Evolutionary conservation across 2,888 invertebrate species (phyloP).

Genomic region (Coecobrya sp.): DNA sequence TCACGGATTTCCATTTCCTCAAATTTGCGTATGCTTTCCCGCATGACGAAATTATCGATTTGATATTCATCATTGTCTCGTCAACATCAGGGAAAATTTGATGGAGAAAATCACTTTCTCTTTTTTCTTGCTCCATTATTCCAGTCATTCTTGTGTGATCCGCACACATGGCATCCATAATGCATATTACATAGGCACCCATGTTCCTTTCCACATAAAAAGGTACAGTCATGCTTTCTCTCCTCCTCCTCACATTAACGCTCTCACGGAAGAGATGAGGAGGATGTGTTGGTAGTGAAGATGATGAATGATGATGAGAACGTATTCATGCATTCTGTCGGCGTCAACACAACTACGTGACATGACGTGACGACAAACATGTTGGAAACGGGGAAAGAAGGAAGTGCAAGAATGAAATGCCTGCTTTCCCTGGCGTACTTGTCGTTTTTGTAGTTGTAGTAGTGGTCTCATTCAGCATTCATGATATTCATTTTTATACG

Average conservation of each 20-base stretch:
- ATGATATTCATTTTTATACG: constrained; percentile 38
- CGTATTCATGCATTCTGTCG: constrained; percentile 30
- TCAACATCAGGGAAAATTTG: constrained; percentile 29
- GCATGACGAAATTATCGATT: constrained; percentile 51
- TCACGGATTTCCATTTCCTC: neutral
- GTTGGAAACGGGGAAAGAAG: constrained; percentile 21
- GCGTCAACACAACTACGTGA: constrained; percentile 28
- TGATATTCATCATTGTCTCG: constrained; percentile 42
- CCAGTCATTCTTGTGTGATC: constrained; percentile 23
- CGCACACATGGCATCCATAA: constrained; percentile 6
- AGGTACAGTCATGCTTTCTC: neutral
- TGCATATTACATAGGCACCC: neutral
- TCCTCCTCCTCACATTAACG: neutral
- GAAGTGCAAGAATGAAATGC: neutral
- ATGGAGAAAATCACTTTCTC: constrained; percentile 50
- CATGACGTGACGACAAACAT: constrained; percentile 41
- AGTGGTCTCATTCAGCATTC: constrained; percentile 14
- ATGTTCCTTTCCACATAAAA: neutral
- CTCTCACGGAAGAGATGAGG: constrained; percentile 2
- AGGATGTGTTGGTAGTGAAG: neutral
- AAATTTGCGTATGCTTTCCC: neutral
- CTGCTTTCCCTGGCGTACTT: neutral
- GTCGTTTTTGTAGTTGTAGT: neutral
- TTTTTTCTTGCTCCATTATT: constrained; percentile 52
- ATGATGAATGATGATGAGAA: constrained; percentile 36